Conservation (phyloP, 2,888 invertebrate species). For the Apodemia hepburni region DNA sequence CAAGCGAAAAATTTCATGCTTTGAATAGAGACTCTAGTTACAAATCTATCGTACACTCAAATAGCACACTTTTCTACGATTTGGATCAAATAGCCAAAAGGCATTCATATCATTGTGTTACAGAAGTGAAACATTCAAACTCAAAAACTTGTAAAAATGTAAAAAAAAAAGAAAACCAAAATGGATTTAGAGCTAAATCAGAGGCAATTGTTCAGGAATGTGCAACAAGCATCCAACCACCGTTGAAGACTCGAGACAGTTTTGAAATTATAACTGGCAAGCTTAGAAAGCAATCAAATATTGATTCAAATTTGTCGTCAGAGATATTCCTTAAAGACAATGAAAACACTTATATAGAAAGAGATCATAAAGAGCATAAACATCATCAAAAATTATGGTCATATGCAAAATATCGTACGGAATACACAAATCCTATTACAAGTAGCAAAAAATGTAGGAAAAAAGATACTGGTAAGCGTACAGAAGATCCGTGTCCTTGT, state of each 20-base stretch:
- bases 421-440: constrained; percentile 46
- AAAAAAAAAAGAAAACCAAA: constrained; percentile 32
- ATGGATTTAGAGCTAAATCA: constrained; percentile 40
- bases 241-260: constrained; percentile 40
- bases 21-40: constrained; percentile 43
- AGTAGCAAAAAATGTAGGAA: constrained; percentile 48
- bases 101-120: constrained; percentile 53
- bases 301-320: constrained; percentile 44
- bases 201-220: constrained; percentile 55
- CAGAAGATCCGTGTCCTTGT: constrained; percentile 58
- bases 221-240: constrained; percentile 49
- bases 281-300: constrained; percentile 37
- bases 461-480: constrained; percentile 45
- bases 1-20: constrained; percentile 49
- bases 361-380: constrained; percentile 35
- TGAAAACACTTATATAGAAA: constrained; percentile 33
- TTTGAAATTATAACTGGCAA: constrained; percentile 41
- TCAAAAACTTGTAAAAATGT: constrained; percentile 39
- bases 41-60: constrained; percentile 44
- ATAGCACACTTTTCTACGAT: constrained; percentile 64
- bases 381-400: constrained; percentile 55
- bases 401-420: constrained; percentile 54
- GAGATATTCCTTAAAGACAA: constrained; percentile 54
- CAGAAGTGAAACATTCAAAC: constrained; percentile 41
- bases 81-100: constrained; percentile 58